Conservation (phyloP, 2,888 invertebrate species). For the Cryptops parisi region DNA sequence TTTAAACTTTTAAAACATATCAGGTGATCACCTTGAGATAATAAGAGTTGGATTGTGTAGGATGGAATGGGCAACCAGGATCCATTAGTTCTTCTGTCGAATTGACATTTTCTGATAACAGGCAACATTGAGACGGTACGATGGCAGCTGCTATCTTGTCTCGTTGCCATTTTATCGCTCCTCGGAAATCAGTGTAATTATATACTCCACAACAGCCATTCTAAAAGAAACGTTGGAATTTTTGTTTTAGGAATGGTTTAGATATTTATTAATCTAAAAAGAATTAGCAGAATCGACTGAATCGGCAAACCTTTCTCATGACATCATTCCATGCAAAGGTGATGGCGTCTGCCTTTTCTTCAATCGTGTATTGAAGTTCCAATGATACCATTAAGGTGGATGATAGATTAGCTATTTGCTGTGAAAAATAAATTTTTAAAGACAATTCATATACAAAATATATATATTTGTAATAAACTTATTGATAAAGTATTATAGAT, state of each 20-base stretch:
- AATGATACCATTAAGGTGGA: not conserved
- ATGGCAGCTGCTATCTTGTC: constrained; percentile 35
- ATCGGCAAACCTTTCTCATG: constrained; percentile 40
- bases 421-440: not conserved
- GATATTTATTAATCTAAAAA: not conserved
- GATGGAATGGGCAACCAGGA: not conserved
- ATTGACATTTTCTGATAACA: constrained; percentile 32
- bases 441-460: not conserved
- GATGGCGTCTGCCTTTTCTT: constrained; percentile 42
- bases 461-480: too few species aligned
- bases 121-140: constrained; percentile 52
- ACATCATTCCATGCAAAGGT: constrained; percentile 53
- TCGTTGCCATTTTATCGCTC: constrained; percentile 3
- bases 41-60: constrained; percentile 2
- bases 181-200: constrained; percentile 49
- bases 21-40: constrained; percentile 5
- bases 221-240: constrained; percentile 1
- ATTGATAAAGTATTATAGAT: too few species aligned
- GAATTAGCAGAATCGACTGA: not conserved
- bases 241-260: not conserved
- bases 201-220: constrained; percentile 54
- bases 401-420: constrained; percentile 4
- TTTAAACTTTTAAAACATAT: not conserved
- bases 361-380: constrained; percentile 27
- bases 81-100: constrained; percentile 1